Conservation (phyloP, 2,888 invertebrate species). For the Chironomus riparius region DNA sequence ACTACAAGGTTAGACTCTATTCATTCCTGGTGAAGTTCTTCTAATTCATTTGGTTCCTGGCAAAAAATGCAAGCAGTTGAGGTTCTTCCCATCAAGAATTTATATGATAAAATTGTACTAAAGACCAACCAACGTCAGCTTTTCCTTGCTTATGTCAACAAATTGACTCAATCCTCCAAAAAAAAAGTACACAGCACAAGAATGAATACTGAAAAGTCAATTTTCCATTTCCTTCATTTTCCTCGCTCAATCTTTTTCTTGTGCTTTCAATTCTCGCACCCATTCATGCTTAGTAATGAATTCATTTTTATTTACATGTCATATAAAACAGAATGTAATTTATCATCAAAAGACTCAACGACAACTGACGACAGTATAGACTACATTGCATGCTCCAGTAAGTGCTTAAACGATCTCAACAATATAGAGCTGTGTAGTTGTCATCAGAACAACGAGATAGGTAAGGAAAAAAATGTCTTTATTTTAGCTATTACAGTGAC, state of each 20-base stretch:
- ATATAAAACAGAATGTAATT: constrained; percentile 13
- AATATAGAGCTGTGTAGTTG: constrained; percentile 21
- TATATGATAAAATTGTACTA: too few species aligned
- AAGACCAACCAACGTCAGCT: too few species aligned
- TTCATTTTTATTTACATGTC: neutral
- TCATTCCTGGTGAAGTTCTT: too few species aligned
- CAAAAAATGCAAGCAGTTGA: too few species aligned
- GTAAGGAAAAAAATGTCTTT: neutral
- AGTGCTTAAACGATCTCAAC: constrained; percentile 13
- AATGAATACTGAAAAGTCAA: neutral
- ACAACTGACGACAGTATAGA: constrained; percentile 9
- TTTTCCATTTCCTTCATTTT: neutral
- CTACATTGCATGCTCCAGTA: neutral
- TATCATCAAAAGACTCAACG: constrained; percentile 21
- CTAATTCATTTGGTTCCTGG: too few species aligned
- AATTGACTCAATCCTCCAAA: too few species aligned
- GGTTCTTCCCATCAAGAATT: too few species aligned
- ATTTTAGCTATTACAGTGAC: neutral
- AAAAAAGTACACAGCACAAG: too few species aligned
- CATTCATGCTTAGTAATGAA: too few species aligned
- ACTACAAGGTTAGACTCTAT: too few species aligned
- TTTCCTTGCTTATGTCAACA: too few species aligned
- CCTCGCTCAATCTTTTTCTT: neutral
- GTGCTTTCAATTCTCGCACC: too few species aligned
- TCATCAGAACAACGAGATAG: constrained; percentile 19